A percentile compares a stretch with the other conserved stretches of the same genome.
These are phyloP conservation scores for Urechis unicinctus DNA, from an alignment of 2,888 invertebrate genomes.

Conservation along the genomic window DNA sequence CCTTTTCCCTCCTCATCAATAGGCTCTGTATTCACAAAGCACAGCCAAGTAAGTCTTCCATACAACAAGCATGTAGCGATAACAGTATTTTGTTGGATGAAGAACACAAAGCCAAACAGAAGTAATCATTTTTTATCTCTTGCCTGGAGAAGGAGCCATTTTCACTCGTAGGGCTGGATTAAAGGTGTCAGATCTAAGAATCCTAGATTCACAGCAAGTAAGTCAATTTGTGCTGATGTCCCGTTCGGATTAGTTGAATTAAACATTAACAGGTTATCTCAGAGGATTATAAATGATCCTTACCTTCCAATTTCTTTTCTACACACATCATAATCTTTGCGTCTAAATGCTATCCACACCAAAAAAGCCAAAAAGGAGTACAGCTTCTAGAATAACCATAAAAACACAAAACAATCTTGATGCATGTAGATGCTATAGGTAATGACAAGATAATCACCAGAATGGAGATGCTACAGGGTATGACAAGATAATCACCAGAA, in stretches of 20 bases:
- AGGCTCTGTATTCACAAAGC: too few relatives aligned
- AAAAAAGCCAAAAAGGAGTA: constrained; percentile 45
- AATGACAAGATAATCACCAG: too few relatives aligned
- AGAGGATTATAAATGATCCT: not conserved
- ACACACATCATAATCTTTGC: constrained; percentile 41
- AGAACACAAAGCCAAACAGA: too few relatives aligned
- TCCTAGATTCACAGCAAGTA: constrained; percentile 24
- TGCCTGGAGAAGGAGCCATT: constrained; percentile 29
- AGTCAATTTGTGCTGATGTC: not conserved
- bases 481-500: too few relatives aligned
- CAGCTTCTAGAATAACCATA: constrained; percentile 43
- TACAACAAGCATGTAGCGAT: too few relatives aligned
- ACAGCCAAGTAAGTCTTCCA: too few relatives aligned
- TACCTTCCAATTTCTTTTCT: constrained; percentile 47
- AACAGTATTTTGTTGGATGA: too few relatives aligned
- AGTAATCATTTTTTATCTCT: not conserved
- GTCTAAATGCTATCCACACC: constrained; percentile 46
- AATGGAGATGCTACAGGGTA: too few relatives aligned
- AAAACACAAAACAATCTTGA: too few relatives aligned
- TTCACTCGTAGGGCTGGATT: constrained; percentile 46
- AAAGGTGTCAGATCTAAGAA: constrained; percentile 48
- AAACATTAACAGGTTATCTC: too few relatives aligned
- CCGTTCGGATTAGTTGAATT: not conserved
- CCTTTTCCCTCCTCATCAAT: not conserved
- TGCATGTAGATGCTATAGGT: too few relatives aligned